Percentiles rank a stretch among this genome's conserved stretches.
Evolutionary conservation across 2,888 invertebrate species (phyloP).

Genomic region (Leucophenga montana): DNA sequence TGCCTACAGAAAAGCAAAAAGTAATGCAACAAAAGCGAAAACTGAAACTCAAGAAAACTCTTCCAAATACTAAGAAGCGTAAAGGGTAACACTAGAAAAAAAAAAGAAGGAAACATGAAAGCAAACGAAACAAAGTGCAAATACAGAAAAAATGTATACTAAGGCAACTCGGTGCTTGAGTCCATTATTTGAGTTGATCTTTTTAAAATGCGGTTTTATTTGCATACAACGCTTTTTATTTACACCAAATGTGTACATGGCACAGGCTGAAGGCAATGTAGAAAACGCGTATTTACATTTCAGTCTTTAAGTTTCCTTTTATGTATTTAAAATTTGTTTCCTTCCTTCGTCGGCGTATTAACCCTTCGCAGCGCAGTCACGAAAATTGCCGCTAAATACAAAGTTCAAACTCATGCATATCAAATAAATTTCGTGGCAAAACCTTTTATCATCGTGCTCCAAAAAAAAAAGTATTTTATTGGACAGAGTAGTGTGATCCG

Average conservation of each 20-base stretch:
- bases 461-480: not conserved
- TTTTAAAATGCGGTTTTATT: no score
- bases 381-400: conserved; percentile 5
- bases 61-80: not conserved
- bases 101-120: no score
- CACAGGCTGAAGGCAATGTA: no score
- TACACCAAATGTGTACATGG: not conserved
- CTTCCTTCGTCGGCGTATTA: not conserved
- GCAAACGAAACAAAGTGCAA: no score
- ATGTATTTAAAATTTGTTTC: not conserved
- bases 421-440: conserved; percentile 13
- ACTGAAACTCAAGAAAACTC: no score
- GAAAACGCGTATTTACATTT: no score
- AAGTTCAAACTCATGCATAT: conserved; percentile 30
- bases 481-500: not conserved
- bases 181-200: no score
- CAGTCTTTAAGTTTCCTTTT: no score
- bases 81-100: conserved; percentile 11
- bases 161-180: no score
- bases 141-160: no score
- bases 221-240: not conserved
- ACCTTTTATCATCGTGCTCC: conserved; percentile 16
- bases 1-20: no score
- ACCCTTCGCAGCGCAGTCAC: no score
- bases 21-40: not conserved